Evolutionary conservation across 2,888 invertebrate species (phyloP).

Genomic region (Oxyscelio sp.): DNA sequence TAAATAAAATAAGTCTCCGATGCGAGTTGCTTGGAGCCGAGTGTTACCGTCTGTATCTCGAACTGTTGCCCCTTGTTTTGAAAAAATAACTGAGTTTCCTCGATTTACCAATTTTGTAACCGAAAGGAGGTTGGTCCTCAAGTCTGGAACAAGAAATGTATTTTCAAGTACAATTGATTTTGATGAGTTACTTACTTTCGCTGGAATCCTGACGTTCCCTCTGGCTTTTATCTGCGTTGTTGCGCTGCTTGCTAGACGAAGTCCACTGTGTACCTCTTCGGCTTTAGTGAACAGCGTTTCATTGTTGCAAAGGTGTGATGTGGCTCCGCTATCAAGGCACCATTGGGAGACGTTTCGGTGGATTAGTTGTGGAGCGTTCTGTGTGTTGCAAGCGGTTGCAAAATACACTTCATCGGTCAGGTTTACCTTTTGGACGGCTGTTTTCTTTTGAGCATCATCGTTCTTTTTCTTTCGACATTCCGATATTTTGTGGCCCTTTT

Average conservation of each 20-base stretch:
- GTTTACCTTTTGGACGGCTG: no score
- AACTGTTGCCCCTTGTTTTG: slow-evolving; percentile 35
- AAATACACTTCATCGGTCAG: no score
- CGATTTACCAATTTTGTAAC: slow-evolving; percentile 65
- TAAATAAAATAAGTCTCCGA: slow-evolving; percentile 57
- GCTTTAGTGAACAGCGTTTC: background rate
- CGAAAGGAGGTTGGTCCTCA: slow-evolving; percentile 68
- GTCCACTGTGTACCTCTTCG: background rate
- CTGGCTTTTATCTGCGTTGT: slow-evolving; percentile 24
- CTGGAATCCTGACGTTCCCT: slow-evolving; percentile 32
- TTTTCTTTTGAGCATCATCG: no score
- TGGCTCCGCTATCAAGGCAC: slow-evolving; percentile 39
- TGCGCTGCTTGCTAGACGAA: slow-evolving; percentile 32
- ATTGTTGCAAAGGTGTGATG: slow-evolving; percentile 47
- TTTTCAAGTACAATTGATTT: slow-evolving; percentile 22
- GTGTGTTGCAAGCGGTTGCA: no score
- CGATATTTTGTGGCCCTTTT: no score
- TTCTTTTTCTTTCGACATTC: no score
- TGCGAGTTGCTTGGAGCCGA: slow-evolving; percentile 38
- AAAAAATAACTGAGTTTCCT: slow-evolving; percentile 50
- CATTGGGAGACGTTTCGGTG: no score
- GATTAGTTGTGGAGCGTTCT: no score
- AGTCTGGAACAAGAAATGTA: slow-evolving; percentile 67
- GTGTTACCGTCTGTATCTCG: slow-evolving; percentile 22
- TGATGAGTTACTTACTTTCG: background rate